Base-by-base conservation (phyloP, 2,797 vertebrate genomes). In the Artibeus jamaicensis region DNA sequence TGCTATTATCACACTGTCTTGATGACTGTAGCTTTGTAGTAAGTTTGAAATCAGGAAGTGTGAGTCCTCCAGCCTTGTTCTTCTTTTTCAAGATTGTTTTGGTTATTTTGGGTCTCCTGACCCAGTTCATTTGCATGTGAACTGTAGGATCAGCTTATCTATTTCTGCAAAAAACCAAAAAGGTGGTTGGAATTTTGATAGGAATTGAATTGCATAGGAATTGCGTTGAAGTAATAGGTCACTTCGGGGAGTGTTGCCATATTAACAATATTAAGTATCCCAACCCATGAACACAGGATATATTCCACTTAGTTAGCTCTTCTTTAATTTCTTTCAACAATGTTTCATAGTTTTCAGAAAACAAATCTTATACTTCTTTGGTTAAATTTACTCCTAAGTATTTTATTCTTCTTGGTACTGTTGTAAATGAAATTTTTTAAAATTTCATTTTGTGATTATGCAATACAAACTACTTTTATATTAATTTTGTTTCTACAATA, bases 11-110 rank as follows among this genome's bases (percentile, higher is more conserved):
- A 81, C 55, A 67, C 29, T 73, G 53, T 84, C 48, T 93, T 79
- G 48, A 93, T 74, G 78, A 89, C 42, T 86, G 3, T 79, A 86
- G 46, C 46, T 93, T 86, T 67, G 55, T 81, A 68, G 32, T 79
- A 79, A 91, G 34, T 73, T 86, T 85, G 86, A 89, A 89, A 86
- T 81, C 55, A 67, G 55, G 12, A 55, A 95, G 86, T 86, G 2
- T 62, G 73, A 86, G n/a, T 50, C 37, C 29, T 79, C 29, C 16
- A 59, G 8, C 78, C 53, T 91, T 77, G 48, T 82, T 82, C n/a
- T 70, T 68, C 22, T 95, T 93, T 93, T 74, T 55, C 19, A 82
- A 93, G 68, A 44, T 37, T 90, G 48, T 74, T 82, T 79, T 82
- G 48, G 21, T 29, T 87, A 57, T 87, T 95, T 24, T 87, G 39